These are phyloP conservation scores for Podarcis raffonei DNA, from an alignment of 2,113 vertebrate species.

Conservation along the genomic window DNA sequence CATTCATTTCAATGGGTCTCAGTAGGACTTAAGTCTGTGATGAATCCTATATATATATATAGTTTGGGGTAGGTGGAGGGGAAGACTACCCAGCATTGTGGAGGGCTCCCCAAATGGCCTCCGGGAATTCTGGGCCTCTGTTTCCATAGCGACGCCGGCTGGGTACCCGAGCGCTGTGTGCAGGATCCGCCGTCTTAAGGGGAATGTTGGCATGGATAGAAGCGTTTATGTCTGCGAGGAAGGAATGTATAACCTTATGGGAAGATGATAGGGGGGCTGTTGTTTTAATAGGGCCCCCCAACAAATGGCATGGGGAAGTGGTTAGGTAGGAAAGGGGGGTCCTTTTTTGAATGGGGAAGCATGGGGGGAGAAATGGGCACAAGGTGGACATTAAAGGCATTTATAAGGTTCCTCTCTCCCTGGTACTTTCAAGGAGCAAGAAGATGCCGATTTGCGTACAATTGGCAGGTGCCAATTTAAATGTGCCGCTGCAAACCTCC, in stretches of 20 bases:
- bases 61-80: too few relatives aligned
- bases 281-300: background rate
- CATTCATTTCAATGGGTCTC: too few relatives aligned
- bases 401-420: background rate
- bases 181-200: background rate
- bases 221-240: background rate
- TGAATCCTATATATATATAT: too few relatives aligned
- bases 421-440: background rate
- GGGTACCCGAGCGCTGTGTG: background rate
- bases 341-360: background rate
- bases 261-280: background rate
- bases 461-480: too few relatives aligned
- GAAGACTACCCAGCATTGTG: too few relatives aligned
- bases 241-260: background rate
- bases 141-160: background rate
- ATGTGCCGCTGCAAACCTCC: too few relatives aligned
- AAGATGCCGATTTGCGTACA: too few relatives aligned
- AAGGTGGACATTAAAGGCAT: background rate
- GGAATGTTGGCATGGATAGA: background rate
- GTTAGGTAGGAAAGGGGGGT: background rate
- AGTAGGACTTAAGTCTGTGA: too few relatives aligned
- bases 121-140: background rate
- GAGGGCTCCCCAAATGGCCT: too few relatives aligned
- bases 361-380: background rate
- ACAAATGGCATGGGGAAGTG: background rate